phyloP scores from a whole-genome alignment of 2,888 invertebrate genomes.

The Trichogramma dendrolimi region DNA sequence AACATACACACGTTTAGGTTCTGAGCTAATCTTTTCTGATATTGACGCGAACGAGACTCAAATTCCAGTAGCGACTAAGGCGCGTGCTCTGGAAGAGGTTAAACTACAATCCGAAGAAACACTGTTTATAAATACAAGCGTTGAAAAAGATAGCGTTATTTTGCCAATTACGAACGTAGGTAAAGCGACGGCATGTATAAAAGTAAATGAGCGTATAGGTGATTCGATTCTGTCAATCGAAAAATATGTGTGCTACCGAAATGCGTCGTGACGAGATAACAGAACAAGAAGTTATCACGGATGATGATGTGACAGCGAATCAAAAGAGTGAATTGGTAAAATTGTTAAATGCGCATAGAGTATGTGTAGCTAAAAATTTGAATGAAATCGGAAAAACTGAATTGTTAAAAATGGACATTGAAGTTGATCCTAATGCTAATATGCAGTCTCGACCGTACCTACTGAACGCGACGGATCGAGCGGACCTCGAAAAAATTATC shows the following conservation, averaged over 20 bases:
- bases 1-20: not conserved
- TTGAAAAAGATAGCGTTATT: constrained; percentile 9
- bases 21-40: constrained; percentile 10
- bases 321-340: constrained; percentile 7
- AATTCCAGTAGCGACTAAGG: no score
- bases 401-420: constrained; percentile 18
- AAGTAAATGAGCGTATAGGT: not conserved
- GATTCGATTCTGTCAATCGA: not conserved
- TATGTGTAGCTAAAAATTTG: constrained; percentile 9
- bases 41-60: not conserved
- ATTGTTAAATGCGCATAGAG: constrained; percentile 12
- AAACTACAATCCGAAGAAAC: not conserved
- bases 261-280: not conserved
- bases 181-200: not conserved
- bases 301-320: not conserved
- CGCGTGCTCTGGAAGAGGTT: not conserved
- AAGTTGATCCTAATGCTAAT: not conserved
- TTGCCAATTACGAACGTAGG: constrained; percentile 2
- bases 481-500: constrained; percentile 13
- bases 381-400: constrained; percentile 14
- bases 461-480: constrained; percentile 14
- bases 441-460: constrained; percentile 15
- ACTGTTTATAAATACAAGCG: not conserved
- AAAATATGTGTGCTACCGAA: not conserved
- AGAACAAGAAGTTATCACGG: constrained; percentile 4